Conservation (phyloP, 2,797 vertebrate genomes). For the Tiaroga cobitis region DNA sequence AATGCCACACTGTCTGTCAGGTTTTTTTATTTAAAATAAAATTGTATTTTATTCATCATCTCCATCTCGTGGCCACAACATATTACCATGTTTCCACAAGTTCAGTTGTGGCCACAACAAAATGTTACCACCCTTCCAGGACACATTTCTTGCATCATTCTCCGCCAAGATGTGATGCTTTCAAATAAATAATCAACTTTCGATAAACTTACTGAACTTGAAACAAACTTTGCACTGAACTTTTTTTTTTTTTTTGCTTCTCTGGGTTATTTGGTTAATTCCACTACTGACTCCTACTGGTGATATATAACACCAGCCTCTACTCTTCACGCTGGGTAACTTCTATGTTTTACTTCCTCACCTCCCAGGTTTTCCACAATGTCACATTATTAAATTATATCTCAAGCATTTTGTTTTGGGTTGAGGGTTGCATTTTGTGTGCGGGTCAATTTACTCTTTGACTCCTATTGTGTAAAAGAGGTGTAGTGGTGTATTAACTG, state of each 20-base stretch:
- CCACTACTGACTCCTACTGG: not conserved
- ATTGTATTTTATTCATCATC: not conserved
- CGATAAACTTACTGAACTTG: not conserved
- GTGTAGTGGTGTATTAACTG: not conserved
- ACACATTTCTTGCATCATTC: not conserved
- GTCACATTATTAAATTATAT: not conserved
- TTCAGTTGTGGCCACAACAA: not conserved
- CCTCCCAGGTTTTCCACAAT: constrained; percentile 1
- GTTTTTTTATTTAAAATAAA: not conserved
- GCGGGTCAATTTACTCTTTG: not conserved
- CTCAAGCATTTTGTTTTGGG: not conserved
- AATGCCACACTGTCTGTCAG: not conserved
- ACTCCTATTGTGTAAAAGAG: not conserved
- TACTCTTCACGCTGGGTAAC: not conserved
- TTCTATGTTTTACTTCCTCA: not conserved
- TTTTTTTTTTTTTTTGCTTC: not conserved
- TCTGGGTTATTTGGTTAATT: not conserved
- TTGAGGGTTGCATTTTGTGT: not conserved
- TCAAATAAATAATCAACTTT: not conserved
- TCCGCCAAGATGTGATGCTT: not conserved
- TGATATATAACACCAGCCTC: not conserved
- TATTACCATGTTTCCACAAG: not conserved
- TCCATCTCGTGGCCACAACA: not conserved
- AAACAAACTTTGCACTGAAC: not conserved
- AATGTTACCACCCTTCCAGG: not conserved